phyloP scores from a whole-genome alignment of 1,140 invertebrate genomes.

The Macrocentrus cingulum region DNA sequence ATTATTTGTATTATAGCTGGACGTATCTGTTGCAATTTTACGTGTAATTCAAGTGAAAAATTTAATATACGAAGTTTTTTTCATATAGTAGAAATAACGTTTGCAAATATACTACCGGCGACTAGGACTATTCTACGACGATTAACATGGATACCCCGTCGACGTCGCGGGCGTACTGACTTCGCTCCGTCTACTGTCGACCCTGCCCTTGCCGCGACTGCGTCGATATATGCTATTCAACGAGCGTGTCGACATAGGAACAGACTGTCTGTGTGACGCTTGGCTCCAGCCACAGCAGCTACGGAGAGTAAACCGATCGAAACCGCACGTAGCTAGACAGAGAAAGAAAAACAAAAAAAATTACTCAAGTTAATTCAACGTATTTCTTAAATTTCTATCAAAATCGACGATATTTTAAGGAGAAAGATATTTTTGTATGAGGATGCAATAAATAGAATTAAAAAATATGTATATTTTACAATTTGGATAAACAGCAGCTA shows the following conservation, averaged over 20 bases:
- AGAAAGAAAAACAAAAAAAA: not conserved
- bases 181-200: conserved; percentile 37
- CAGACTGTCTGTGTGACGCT: conserved; percentile 9
- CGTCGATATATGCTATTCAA: conserved; percentile 35
- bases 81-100: not conserved
- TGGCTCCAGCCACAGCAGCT: conserved; percentile 3
- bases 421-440: too few relatives aligned
- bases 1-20: not conserved
- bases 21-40: not conserved
- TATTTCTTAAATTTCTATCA: not conserved
- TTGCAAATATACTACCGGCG: conserved; percentile 10
- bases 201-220: conserved; percentile 50
- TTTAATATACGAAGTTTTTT: too few relatives aligned
- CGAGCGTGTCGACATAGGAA: conserved; percentile 10
- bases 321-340: conserved; percentile 14
- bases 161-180: conserved; percentile 45
- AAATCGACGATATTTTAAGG: too few relatives aligned
- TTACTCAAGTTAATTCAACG: not conserved
- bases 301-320: conserved; percentile 25
- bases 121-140: conserved; percentile 22
- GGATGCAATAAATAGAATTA: too few relatives aligned
- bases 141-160: conserved; percentile 30
- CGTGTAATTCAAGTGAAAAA: not conserved
- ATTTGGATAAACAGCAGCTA: conserved; percentile 56
- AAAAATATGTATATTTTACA: not conserved